These are phyloP conservation scores for Taenioides sp. DNA, from an alignment of 2,797 vertebrate genomes.

Conservation along the genomic window DNA sequence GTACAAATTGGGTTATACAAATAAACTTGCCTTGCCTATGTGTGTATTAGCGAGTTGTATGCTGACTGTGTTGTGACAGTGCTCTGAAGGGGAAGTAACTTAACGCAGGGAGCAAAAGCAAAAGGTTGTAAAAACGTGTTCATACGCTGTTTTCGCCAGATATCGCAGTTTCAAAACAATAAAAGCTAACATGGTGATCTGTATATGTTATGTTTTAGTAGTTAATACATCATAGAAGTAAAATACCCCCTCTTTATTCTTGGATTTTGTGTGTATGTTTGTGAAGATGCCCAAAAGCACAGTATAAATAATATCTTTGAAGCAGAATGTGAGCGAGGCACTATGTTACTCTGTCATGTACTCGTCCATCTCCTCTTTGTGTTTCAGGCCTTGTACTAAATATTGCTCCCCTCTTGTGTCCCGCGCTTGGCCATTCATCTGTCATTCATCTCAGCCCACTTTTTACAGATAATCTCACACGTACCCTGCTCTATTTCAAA, in stretches of 20 bases:
- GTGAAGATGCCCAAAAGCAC: constrained; percentile 15
- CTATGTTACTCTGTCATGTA: constrained; percentile 14
- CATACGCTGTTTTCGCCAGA: no score
- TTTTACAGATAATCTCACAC: constrained; percentile 31
- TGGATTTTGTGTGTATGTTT: background rate
- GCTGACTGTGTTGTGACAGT: no score
- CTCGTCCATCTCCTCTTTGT: constrained; percentile 18
- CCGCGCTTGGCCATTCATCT: constrained; percentile 43
- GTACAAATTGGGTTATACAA: no score
- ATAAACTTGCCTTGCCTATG: no score
- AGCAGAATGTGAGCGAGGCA: constrained; percentile 64
- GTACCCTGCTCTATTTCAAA: constrained; percentile 55
- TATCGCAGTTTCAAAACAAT: no score
- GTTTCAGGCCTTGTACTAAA: constrained; percentile 31
- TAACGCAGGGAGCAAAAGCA: no score
- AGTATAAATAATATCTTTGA: constrained; percentile 69
- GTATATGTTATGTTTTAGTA: no score
- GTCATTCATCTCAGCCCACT: constrained; percentile 45
- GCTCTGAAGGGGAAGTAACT: no score
- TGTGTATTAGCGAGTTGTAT: no score
- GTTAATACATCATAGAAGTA: background rate
- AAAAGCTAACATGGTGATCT: no score
- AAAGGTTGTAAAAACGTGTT: no score
- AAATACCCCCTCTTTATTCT: background rate
- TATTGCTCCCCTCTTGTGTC: constrained; percentile 30